Evolutionary conservation across 2,113 vertebrate genomes (phyloP), one percentile per base, ranked within the genome.

Genomic region (Laterallus jamaicensis): DNA sequence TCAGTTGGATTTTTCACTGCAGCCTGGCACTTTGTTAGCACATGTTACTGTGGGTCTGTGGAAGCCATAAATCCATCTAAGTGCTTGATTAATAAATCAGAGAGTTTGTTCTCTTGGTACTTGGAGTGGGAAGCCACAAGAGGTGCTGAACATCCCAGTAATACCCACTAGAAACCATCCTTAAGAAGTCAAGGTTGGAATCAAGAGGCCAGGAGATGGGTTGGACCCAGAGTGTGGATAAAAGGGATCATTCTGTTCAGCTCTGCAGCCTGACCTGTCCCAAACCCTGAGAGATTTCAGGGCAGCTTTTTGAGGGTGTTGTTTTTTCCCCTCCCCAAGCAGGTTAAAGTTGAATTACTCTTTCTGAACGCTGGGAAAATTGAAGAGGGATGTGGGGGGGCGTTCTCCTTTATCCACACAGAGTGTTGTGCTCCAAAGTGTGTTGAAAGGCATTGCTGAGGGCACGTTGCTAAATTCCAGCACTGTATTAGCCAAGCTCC

Each of bases 11-110:
- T 81, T 81, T 70, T 59, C 35, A 15, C 80, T 88, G 73, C 66
- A 69, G 66, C 84, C 80, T 28, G 39, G 63, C 32, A 19, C 54
- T 88, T 74, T 32, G 74, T 87, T 58, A 28, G 42, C 67, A 82
- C 71, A 90, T 88, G 94, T 88, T 25, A 37, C 64, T 78, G 24
- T 82, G 58, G 68, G 64, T 44, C 52, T 87, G 78, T 1, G 6
- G 64, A 71, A 70, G 42, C 83, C 67, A 35, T 79, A 90, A 86
- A 69, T 63, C 52, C 35, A 80, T 85, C 78, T 95, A 85, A 95
- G 92, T 68, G 88, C 93, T 84, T 71, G 80, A 94, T 92, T 87
- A 97, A 93, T 96, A 95, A 96, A 96, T 78, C 77, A 68, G 88
- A 64, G 62, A 47, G 67, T 89, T 87, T 82, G n/a, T 66, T 84